phyloP scores from a whole-genome alignment of 2,888 invertebrate genomes.

The Mongoloraphidia duomilia region DNA sequence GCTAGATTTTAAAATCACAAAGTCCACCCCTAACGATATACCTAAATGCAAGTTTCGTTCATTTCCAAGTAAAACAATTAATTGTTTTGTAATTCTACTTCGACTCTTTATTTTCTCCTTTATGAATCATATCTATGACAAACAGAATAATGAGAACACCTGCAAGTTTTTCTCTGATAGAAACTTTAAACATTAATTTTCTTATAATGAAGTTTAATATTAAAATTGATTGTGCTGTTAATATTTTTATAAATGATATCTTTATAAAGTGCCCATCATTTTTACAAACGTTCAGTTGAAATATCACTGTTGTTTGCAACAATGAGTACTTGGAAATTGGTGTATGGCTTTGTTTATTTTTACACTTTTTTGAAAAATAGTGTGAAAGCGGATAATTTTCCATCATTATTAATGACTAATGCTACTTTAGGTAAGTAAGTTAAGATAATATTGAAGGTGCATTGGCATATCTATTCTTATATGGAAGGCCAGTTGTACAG shows the following conservation, averaged over 20 bases:
- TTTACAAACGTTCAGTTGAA: slow-evolving; percentile 1
- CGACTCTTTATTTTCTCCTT: no score
- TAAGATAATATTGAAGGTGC: no score
- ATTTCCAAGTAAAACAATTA: no score
- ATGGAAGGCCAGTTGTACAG: no score
- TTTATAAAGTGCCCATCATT: slow-evolving; percentile 4
- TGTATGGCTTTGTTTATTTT: slow-evolving; percentile 7
- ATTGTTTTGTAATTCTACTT: no score
- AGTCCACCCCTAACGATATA: no score
- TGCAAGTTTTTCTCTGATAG: no score
- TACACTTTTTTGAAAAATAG: slow-evolving; percentile 20
- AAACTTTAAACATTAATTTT: neutral
- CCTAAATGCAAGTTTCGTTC: no score
- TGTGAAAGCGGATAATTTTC: slow-evolving; percentile 41
- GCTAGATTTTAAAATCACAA: no score
- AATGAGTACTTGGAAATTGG: slow-evolving; percentile 15
- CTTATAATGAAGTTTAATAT: neutral
- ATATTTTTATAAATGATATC: neutral
- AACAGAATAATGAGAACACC: no score
- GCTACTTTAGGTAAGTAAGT: slow-evolving; percentile 50
- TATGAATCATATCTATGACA: no score
- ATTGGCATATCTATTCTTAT: no score
- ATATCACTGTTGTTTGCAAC: neutral
- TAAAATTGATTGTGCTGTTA: slow-evolving; percentile 1
- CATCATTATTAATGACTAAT: slow-evolving; percentile 56